phyloP scores from a whole-genome alignment of 2,888 invertebrate species.

The Scaptomyza caliginosa region DNA sequence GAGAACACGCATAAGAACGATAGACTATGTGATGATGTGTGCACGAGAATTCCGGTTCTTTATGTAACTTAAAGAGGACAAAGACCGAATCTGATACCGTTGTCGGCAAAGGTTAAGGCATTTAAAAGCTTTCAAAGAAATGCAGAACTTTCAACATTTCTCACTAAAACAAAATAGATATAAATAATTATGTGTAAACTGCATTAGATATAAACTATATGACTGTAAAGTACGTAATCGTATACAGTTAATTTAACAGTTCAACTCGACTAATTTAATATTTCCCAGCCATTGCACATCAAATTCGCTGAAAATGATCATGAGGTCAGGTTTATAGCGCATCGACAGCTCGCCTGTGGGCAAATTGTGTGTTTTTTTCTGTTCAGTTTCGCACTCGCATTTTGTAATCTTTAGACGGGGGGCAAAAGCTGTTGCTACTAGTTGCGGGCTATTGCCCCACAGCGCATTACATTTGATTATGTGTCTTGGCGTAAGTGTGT shows the following conservation, averaged over 20 bases:
- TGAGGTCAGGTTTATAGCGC: conserved; percentile 25
- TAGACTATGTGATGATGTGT: neutral
- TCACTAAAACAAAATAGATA: no score
- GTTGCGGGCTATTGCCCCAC: conserved; percentile 73
- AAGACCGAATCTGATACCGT: neutral
- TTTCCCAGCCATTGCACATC: conserved; percentile 10
- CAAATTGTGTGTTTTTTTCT: conserved; percentile 13
- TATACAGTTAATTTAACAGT: neutral
- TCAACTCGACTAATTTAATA: conserved; percentile 4
- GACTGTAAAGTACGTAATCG: neutral
- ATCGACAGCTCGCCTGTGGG: conserved; percentile 26
- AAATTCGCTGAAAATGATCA: conserved; percentile 15
- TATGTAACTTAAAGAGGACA: neutral
- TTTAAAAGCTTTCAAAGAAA: no score
- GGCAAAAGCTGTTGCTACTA: conserved; percentile 53
- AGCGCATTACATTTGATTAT: conserved; percentile 77
- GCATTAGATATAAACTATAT: neutral
- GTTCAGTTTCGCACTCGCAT: conserved; percentile 34
- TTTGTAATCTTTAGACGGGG: conserved; percentile 53
- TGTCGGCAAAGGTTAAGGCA: neutral
- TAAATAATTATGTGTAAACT: neutral
- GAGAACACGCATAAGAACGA: conserved; percentile 4
- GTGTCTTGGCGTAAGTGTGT: conserved; percentile 34
- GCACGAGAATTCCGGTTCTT: neutral
- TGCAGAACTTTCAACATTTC: no score